Percentiles rank a stretch among this genome's conserved stretches.
Conservation (phyloP, 1,140 invertebrate species). For the Leptinotarsa texana region DNA sequence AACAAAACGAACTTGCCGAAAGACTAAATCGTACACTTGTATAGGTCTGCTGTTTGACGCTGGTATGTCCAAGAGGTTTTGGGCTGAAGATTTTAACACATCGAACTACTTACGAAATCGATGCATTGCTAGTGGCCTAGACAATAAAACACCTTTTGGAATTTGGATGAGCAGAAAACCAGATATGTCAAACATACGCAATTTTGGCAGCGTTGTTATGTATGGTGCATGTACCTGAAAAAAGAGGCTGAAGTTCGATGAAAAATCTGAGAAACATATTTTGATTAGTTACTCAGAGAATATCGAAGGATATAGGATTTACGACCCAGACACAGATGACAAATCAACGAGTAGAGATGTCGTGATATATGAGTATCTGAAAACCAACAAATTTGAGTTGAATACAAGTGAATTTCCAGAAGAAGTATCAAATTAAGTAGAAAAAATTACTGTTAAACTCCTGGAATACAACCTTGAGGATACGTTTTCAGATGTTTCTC, state of each 20-base stretch:
- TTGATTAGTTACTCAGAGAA: background rate
- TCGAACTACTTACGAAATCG: background rate
- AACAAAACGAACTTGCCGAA: background rate
- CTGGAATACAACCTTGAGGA: too few relatives aligned
- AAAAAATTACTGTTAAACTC: too few relatives aligned
- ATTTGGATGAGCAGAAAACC: background rate
- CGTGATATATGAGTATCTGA: background rate
- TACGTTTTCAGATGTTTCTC: too few relatives aligned
- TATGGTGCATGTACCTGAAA: background rate
- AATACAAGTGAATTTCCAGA: too few relatives aligned
- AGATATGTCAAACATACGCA: background rate
- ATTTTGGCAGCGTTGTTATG: background rate
- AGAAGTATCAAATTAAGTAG: too few relatives aligned
- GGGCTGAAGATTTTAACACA: background rate
- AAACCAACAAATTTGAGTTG: background rate
- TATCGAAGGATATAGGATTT: background rate
- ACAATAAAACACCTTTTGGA: background rate
- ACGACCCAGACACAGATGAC: background rate
- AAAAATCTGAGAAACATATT: background rate
- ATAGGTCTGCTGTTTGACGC: background rate
- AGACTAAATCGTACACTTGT: background rate
- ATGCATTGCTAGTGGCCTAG: background rate
- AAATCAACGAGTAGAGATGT: background rate
- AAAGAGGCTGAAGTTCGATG: background rate
- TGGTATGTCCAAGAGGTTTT: background rate